Conservation (phyloP, 2,113 vertebrate genomes). For the Clarias batrachus region DNA sequence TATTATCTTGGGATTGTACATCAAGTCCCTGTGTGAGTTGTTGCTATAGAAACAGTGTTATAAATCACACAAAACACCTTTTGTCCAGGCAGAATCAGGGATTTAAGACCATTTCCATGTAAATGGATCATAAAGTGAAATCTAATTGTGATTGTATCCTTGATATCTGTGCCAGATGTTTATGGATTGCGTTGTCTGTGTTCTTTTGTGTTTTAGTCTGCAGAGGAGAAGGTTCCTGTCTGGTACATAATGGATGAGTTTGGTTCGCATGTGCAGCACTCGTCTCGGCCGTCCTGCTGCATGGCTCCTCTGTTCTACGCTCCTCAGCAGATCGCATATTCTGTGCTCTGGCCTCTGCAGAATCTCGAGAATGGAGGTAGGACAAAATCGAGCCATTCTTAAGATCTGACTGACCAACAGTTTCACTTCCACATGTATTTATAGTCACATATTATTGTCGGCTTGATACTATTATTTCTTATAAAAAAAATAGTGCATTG, state of each 20-base stretch:
- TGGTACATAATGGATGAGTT: conserved; percentile 99
- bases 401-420: too few relatives aligned
- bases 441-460: too few relatives aligned
- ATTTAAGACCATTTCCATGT: not conserved
- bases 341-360: conserved; percentile 87
- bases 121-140: not conserved
- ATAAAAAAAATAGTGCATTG: too few relatives aligned
- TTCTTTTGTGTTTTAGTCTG: conserved; percentile 60
- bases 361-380: conserved; percentile 85
- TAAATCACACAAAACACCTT: not conserved
- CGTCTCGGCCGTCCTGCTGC: conserved; percentile 80
- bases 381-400: too few relatives aligned
- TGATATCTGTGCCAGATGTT: not conserved
- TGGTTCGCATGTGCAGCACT: conserved; percentile 88
- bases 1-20: not conserved
- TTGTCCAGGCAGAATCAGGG: not conserved
- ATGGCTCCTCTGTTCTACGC: conserved; percentile 85
- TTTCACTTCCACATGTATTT: too few relatives aligned
- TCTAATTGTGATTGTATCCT: not conserved
- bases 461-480: too few relatives aligned
- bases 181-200: not conserved
- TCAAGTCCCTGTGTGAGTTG: not conserved
- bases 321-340: conserved; percentile 81
- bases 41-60: not conserved
- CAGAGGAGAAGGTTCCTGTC: conserved; percentile 85